Percentiles rank a stretch among this genome's conserved stretches.
These are phyloP conservation scores for Hylaeus anthracinus DNA, from an alignment of 1,140 invertebrate species.

Conservation along the genomic window DNA sequence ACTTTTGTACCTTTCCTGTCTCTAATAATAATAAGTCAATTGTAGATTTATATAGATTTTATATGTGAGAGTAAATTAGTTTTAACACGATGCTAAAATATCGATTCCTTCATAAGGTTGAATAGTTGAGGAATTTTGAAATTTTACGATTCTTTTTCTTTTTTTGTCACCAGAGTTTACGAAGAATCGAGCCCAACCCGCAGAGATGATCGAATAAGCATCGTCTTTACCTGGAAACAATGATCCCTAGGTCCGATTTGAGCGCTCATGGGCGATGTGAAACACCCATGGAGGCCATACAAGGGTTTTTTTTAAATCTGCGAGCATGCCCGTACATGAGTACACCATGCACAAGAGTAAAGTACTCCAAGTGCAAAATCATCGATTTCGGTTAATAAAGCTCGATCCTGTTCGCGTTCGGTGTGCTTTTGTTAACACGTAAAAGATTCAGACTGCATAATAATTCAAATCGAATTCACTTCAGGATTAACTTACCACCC, in stretches of 20 bases:
- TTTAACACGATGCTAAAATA: too few relatives aligned
- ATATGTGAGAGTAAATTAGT: too few relatives aligned
- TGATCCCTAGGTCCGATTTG: not conserved
- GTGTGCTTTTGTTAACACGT: not conserved
- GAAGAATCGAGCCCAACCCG: not conserved
- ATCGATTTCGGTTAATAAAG: slow-evolving; percentile 30
- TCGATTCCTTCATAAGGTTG: too few relatives aligned
- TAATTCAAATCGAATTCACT: not conserved
- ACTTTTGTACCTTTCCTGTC: too few relatives aligned
- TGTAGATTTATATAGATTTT: too few relatives aligned
- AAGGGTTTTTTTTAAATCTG: not conserved
- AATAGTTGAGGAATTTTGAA: too few relatives aligned
- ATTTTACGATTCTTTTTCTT: too few relatives aligned
- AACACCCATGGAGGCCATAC: not conserved
- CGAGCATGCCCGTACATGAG: not conserved
- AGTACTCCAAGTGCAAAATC: slow-evolving; percentile 28
- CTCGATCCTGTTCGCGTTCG: not conserved
- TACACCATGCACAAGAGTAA: not conserved
- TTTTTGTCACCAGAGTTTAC: not conserved
- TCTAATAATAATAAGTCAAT: too few relatives aligned
- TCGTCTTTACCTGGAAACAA: too few relatives aligned
- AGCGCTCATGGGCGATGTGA: not conserved
- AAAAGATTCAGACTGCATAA: slow-evolving; percentile 10
- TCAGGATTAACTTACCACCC: not conserved
- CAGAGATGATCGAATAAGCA: not conserved